A percentile compares a stretch with the other conserved stretches of the same genome.
These are phyloP conservation scores for Junco hyemalis DNA, from an alignment of 2,113 vertebrate species.

Conservation along the genomic window DNA sequence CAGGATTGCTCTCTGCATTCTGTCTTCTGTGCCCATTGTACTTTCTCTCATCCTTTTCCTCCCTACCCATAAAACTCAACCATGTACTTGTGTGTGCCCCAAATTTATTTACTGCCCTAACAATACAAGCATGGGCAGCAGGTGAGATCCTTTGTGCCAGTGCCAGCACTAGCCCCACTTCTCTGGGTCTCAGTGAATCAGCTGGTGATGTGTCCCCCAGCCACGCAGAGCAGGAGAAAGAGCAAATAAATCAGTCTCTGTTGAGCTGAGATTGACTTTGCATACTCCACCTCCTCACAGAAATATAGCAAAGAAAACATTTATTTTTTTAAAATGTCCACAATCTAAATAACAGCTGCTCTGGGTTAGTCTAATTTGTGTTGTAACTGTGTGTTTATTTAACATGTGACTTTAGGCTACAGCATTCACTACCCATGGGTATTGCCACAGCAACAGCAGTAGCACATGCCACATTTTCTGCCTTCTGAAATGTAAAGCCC, in stretches of 20 bases:
- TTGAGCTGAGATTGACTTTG: not conserved
- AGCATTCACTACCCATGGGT: not conserved
- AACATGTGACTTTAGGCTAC: not conserved
- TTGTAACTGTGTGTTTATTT: not conserved
- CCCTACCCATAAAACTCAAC: not conserved
- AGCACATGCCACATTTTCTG: not conserved
- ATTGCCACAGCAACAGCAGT: not conserved
- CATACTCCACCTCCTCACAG: not conserved
- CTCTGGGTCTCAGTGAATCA: not conserved
- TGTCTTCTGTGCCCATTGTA: not conserved
- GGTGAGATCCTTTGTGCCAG: not conserved
- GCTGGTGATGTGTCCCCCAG: not conserved
- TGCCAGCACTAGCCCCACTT: not conserved
- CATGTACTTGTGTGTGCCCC: not conserved
- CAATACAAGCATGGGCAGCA: not conserved
- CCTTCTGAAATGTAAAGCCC: not conserved
- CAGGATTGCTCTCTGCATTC: accelerated
- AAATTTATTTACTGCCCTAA: not conserved
- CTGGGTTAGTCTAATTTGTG: not conserved
- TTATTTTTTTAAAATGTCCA: not conserved
- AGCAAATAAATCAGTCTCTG: not conserved
- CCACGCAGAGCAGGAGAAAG: not conserved
- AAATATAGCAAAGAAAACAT: not conserved
- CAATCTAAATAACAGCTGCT: not conserved
- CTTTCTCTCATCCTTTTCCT: not conserved